Base-by-base conservation (phyloP, 1,140 invertebrate species). In the Grapholita molesta region DNA sequence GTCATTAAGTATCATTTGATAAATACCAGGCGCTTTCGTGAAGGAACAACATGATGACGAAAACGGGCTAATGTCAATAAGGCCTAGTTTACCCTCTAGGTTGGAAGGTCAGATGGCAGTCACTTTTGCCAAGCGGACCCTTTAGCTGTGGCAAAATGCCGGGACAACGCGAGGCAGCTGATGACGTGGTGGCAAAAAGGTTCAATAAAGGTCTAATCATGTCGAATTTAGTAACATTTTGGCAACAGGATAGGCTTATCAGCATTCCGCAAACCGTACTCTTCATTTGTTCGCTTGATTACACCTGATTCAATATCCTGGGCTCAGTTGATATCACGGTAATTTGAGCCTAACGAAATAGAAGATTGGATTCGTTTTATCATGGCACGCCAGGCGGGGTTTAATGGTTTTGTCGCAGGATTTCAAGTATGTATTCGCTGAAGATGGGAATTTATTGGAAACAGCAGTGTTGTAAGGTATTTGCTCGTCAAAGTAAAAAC, bases 361-460 rank as follows among this genome's bases (percentile, higher is more conserved):
- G 55, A 61, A 30, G 25, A 61, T 32, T 61, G 55, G 55, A 12
- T 61, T 7, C 55, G 55, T 61, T 28, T 61, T 61, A 61, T 61
- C 55, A 21, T 28, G 55, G 5, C 25, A 61, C 28, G 55, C n/a
- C 55, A 28, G 42, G 8, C 18, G 5, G 42, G 42, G 21, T 48
- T 48, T 7, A 48, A 48, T 9, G 42, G 18, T 21, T 48, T 48
- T 48, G 42, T 48, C 8, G 42, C 42, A 21, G 21, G 18, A 48
- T 48, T 48, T 48, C 18, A 21, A 48, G 42, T 38, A 48, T 6
- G 42, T 18, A 48, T 48, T 48, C n/a, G n/a, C n/a, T n/a, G n/a
- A n/a, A 48, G 38, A 3, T 48, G n/a, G 42, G 15, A 48, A 18
- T 48, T 21, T 18, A 18, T 48, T 48, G 5, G 42, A 18, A 12